phyloP scores from a whole-genome alignment of 2,113 vertebrate genomes.

The Tachycineta bicolor region DNA sequence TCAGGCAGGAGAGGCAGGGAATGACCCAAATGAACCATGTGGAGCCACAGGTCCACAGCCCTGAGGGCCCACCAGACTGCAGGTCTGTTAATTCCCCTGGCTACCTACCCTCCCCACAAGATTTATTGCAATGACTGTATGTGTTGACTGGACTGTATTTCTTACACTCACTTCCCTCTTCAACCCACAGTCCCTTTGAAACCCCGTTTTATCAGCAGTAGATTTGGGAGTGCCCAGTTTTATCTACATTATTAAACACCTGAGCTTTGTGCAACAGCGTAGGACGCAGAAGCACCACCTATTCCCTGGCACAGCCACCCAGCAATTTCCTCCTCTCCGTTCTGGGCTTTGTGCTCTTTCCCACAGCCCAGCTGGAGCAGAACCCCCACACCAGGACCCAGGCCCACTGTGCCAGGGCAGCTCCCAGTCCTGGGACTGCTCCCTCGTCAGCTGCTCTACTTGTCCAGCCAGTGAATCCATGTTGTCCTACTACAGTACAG shows the following conservation, averaged over 20 bases:
- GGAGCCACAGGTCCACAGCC: neutral
- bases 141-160: neutral
- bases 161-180: neutral
- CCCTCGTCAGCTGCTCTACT: neutral
- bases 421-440: neutral
- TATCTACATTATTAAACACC: neutral
- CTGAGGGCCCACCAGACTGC: neutral
- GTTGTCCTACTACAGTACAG: rapidly evolving
- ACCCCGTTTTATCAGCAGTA: neutral
- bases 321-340: neutral
- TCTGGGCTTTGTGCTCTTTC: neutral
- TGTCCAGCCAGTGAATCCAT: neutral
- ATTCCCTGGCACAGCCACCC: neutral
- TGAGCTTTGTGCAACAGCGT: neutral
- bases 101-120: neutral
- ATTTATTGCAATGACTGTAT: neutral
- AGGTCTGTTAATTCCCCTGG: neutral
- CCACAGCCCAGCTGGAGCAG: rapidly evolving
- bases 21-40: neutral
- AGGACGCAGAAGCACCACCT: neutral
- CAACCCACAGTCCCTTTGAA: neutral
- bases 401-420: neutral
- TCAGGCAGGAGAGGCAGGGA: neutral
- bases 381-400: neutral
- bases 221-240: neutral